Evolutionary conservation across 2,113 vertebrate genomes (phyloP), one percentile per base, ranked within the genome.

Genomic region (Lophochroa leadbeateri): DNA sequence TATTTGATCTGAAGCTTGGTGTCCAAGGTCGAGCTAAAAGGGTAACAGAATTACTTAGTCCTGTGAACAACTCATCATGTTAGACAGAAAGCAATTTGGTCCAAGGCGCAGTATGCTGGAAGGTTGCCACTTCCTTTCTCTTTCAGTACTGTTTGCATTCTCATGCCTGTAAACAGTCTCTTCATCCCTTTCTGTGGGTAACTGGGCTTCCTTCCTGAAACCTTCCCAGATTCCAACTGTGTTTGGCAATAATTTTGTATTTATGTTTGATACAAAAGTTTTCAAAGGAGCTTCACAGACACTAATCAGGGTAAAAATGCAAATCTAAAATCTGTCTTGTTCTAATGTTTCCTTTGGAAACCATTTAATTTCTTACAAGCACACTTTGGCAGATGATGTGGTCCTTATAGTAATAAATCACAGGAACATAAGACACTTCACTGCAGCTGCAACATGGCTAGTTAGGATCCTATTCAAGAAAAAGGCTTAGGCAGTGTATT

Each of bases 401-500:
- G 91, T 91, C 91, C 91, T 96, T 88, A 79, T 70, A 83, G 97
- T 95, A 97, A 97, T 97, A 98, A 98, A 98, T 97, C 97, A 96
- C 91, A 88, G 95, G 95, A 97, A 96, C 89, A 93, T 91, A 94
- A 98, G 87, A 96, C 95, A 83, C 63, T 67, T 94, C 91, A 94
- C 94, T 97, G 97, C 97, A 98, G 97, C 98, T 98, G 98, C 97
- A 96, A 60, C 17, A 60, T 49, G 92, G 94, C 97, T 98, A 98
- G 96, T 98, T 98, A 98, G 96, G 96, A 80, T 95, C 87, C 96
- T 97, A 98, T 98, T 98, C 97, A 98, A 96, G 94, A 96, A 96
- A 97, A 98, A 91, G 97, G 92, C 95, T 97, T 97, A 97, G 97
- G 89, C 94, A 87, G 90, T 92, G 83, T 76, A 82, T 97, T 94